A percentile compares a stretch with the other conserved stretches of the same genome.
phyloP scores from a whole-genome alignment of 92 coral and sea anemone genomes.

The Scolanthus callimorphus region DNA sequence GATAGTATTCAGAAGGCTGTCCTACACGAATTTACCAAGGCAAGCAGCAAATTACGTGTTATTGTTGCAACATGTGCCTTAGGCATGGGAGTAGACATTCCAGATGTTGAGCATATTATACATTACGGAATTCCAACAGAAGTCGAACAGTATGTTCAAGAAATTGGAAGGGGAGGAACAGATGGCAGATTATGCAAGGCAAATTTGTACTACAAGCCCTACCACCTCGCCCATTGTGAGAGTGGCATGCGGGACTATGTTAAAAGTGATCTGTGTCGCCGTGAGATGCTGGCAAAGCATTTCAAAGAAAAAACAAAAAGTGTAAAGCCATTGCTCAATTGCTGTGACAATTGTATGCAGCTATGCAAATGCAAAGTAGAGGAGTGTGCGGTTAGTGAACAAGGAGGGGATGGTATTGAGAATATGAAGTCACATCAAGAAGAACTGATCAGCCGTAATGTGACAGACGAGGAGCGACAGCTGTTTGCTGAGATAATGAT shows the following conservation, averaged over 20 bases:
- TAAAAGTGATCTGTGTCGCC: constrained; percentile 24
- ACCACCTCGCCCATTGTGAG: constrained; percentile 52
- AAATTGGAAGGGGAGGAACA: constrained; percentile 51
- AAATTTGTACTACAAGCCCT: constrained; percentile 26
- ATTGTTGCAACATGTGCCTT: constrained; percentile 58
- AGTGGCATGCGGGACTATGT: constrained; percentile 33
- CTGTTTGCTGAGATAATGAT: constrained; percentile 28
- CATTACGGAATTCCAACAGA: constrained; percentile 56
- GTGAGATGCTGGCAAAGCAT: constrained; percentile 1
- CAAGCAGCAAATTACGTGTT: constrained; percentile 13
- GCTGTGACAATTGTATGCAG: constrained; percentile 42
- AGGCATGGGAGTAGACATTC: constrained; percentile 58
- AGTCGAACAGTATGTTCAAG: constrained; percentile 47
- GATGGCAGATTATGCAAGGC: constrained; percentile 31
- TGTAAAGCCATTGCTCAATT: constrained; percentile 20
- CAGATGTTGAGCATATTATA: constrained; percentile 26
- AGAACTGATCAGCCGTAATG: constrained; percentile 6
- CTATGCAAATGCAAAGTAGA: constrained; percentile 18
- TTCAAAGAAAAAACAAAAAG: constrained; percentile 28
- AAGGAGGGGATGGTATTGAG: neutral
- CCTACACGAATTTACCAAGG: constrained; percentile 7
- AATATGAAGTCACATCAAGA: neutral
- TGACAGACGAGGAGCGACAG: constrained; percentile 14
- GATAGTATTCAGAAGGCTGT: constrained; percentile 22
- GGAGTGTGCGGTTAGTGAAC: neutral